Percentiles rank a stretch among this genome's conserved stretches.
phyloP scores from a whole-genome alignment of 2,888 invertebrate genomes.

The Mesoligia furuncula region DNA sequence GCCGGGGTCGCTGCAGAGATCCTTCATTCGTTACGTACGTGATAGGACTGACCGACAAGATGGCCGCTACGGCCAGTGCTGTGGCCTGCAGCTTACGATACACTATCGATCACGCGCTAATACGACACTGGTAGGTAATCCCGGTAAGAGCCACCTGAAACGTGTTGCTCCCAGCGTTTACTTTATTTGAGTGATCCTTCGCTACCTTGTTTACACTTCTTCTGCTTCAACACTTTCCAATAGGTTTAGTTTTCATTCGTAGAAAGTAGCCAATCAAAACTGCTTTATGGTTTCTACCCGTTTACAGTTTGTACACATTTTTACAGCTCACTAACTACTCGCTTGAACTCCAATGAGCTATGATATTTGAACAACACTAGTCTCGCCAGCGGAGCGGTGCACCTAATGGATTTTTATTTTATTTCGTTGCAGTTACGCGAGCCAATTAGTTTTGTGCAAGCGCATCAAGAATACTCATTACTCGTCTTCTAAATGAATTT shows the following conservation, averaged over 20 bases:
- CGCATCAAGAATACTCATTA: conserved; percentile 84
- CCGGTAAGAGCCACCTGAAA: conserved; percentile 66
- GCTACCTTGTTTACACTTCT: conserved; percentile 51
- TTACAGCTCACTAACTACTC: conserved; percentile 46
- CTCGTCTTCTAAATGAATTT: conserved; percentile 75
- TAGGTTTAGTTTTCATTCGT: conserved; percentile 20
- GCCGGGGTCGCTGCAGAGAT: conserved; percentile 76
- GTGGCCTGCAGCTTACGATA: conserved; percentile 67
- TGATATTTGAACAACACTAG: conserved; percentile 69
- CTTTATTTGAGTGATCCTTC: conserved; percentile 58
- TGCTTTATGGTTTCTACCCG: conserved; percentile 6
- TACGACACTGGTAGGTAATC: conserved; percentile 79
- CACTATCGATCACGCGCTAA: conserved; percentile 79
- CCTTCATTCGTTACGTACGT: conserved; percentile 80
- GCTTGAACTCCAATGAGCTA: conserved; percentile 51
- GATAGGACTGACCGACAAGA: conserved; percentile 74
- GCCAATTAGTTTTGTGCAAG: conserved; percentile 85
- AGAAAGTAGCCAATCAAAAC: conserved; percentile 14
- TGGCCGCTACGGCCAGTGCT: conserved; percentile 68
- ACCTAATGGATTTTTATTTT: conserved; percentile 84
- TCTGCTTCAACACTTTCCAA: conserved; percentile 36
- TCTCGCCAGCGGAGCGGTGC: conserved; percentile 72
- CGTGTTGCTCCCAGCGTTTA: conserved; percentile 63
- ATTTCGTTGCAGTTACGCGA: conserved; percentile 81
- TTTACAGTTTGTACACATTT: conserved; percentile 26